Conservation (phyloP, 2,113 vertebrate species). For the Aix galericulata region DNA sequence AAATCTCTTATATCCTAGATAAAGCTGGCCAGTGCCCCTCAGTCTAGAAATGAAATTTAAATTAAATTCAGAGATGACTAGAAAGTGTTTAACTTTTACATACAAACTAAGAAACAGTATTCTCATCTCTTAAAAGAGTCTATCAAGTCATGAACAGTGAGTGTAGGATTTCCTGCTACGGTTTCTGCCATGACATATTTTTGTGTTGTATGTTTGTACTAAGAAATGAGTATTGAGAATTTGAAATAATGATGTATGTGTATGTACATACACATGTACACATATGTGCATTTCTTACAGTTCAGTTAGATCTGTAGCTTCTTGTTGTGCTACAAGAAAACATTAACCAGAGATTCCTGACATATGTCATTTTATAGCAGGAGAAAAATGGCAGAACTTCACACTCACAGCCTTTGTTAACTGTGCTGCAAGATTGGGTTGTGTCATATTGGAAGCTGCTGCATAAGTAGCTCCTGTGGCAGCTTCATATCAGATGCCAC, state of each 20-base stretch:
- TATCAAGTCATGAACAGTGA: not conserved
- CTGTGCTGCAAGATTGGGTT: fast-evolving
- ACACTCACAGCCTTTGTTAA: not conserved
- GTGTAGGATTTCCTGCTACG: not conserved
- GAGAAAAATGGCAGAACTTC: not conserved
- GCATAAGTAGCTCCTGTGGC: fast-evolving
- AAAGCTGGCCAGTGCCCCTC: not conserved
- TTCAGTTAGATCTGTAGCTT: not conserved
- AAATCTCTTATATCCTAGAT: not conserved
- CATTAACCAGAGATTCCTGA: not conserved
- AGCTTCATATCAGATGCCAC: not conserved
- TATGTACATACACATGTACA: too few species aligned
- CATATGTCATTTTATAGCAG: fast-evolving
- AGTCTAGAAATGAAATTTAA: not conserved
- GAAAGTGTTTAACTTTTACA: not conserved
- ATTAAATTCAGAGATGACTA: not conserved
- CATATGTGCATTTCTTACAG: not conserved
- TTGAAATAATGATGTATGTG: not conserved
- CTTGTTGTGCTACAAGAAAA: not conserved
- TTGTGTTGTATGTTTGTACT: fast-evolving
- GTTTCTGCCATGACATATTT: not conserved
- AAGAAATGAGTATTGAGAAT: not conserved
- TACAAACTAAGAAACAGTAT: not conserved
- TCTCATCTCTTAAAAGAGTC: not conserved
- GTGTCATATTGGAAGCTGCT: not conserved